phyloP scores from a whole-genome alignment of 2,888 invertebrate genomes.

The Leucania comma region DNA sequence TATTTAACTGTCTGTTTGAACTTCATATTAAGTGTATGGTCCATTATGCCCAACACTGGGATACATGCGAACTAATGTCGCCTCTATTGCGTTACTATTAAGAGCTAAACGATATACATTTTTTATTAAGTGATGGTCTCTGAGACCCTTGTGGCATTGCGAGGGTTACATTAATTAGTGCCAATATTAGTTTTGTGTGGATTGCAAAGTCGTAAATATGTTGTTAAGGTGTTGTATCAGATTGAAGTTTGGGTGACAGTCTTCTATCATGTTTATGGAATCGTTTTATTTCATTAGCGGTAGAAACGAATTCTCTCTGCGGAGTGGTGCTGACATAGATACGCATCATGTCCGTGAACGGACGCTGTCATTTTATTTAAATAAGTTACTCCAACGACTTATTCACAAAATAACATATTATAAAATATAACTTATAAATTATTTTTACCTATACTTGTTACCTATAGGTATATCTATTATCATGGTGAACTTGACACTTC shows the following conservation, averaged over 20 bases:
- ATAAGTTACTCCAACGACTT: too few relatives aligned
- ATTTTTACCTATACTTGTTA: too few relatives aligned
- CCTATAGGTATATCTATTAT: too few relatives aligned
- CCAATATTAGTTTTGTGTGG: constrained; percentile 76
- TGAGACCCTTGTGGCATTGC: constrained; percentile 59
- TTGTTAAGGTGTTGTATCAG: constrained; percentile 32
- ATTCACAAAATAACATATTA: too few relatives aligned
- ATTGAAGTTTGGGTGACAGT: constrained; percentile 15
- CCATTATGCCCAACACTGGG: constrained; percentile 60
- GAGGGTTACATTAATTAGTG: constrained; percentile 79
- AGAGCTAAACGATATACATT: constrained; percentile 42
- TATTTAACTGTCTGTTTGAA: constrained; percentile 90
- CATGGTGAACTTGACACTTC: too few relatives aligned
- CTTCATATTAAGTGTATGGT: constrained; percentile 84
- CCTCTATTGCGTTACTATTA: constrained; percentile 61
- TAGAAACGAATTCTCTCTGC: not conserved
- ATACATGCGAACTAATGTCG: constrained; percentile 62
- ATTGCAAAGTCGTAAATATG: constrained; percentile 70
- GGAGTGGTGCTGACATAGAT: too few relatives aligned
- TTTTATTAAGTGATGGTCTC: constrained; percentile 52
- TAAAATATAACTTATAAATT: too few relatives aligned
- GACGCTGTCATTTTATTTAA: too few relatives aligned
- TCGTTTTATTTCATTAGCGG: too few relatives aligned
- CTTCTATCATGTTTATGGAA: not conserved
- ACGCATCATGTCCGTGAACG: too few relatives aligned